These are phyloP conservation scores for Urocolius indicus DNA, from an alignment of 2,113 vertebrate genomes.

Conservation along the genomic window DNA sequence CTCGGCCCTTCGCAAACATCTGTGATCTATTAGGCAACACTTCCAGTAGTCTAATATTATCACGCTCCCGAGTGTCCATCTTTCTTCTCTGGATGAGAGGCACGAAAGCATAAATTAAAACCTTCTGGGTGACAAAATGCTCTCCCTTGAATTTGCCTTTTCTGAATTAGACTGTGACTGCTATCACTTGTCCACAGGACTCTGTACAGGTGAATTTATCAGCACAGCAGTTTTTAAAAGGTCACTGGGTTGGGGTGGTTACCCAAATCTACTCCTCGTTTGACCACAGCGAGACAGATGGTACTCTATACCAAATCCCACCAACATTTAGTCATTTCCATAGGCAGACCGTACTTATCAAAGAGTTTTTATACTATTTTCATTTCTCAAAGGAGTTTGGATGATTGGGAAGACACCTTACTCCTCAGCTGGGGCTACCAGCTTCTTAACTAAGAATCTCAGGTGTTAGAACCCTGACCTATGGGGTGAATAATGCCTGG, in stretches of 20 bases:
- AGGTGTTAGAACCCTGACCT: background rate
- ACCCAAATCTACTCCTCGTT: background rate
- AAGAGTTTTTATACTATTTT: background rate
- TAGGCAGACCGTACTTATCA: background rate
- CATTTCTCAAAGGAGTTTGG: background rate
- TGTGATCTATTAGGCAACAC: slow-evolving; percentile 28
- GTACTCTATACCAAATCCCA: background rate
- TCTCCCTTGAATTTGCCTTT: background rate
- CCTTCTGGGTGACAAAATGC: background rate
- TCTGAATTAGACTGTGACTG: background rate
- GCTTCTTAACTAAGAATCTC: background rate
- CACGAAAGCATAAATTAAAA: slow-evolving; percentile 34
- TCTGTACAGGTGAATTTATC: background rate
- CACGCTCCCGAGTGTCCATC: background rate
- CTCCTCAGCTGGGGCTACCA: background rate
- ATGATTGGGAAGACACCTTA: background rate
- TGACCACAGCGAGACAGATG: background rate
- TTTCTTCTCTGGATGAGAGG: slow-evolving; percentile 31
- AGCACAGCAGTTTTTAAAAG: background rate
- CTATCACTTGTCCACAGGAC: background rate
- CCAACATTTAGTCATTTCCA: background rate
- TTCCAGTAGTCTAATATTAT: background rate
- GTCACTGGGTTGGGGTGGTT: background rate
- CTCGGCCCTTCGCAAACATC: background rate
- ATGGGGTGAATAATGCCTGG: background rate